Percentiles rank a stretch among this genome's conserved stretches.
These are phyloP conservation scores for Oplegnathus fasciatus DNA, from an alignment of 2,113 vertebrate species.

Conservation along the genomic window DNA sequence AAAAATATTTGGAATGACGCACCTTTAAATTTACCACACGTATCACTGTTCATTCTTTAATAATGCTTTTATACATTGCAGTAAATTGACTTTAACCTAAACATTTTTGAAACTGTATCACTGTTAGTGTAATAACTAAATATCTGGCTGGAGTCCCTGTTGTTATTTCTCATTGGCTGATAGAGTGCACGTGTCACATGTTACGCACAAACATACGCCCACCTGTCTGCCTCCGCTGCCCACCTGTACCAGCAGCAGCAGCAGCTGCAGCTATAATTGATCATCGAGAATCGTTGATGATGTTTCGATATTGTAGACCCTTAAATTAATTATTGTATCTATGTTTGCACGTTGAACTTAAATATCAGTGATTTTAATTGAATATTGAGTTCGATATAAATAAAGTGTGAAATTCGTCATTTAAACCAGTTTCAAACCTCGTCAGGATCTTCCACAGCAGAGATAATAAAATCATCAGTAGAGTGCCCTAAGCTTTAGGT, in stretches of 20 bases:
- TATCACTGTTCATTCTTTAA: too few relatives aligned
- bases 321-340: background rate
- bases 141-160: background rate
- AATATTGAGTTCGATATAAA: background rate
- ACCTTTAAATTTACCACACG: background rate
- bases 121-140: background rate
- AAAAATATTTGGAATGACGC: background rate
- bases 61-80: background rate
- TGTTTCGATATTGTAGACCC: background rate
- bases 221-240: slow-evolving; percentile 25
- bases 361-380: background rate
- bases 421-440: background rate
- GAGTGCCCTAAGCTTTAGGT: background rate
- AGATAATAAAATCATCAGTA: background rate
- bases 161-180: background rate
- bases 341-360: background rate
- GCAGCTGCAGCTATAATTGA: background rate
- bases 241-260: slow-evolving; percentile 27
- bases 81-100: background rate
- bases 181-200: background rate
- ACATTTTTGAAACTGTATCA: background rate
- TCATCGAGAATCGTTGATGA: background rate
- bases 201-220: background rate
- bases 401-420: background rate
- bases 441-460: background rate